Evolutionary conservation across 53 echinoderm and acorn worm genomes (phyloP).

Genomic region (Echinarachnius parma): DNA sequence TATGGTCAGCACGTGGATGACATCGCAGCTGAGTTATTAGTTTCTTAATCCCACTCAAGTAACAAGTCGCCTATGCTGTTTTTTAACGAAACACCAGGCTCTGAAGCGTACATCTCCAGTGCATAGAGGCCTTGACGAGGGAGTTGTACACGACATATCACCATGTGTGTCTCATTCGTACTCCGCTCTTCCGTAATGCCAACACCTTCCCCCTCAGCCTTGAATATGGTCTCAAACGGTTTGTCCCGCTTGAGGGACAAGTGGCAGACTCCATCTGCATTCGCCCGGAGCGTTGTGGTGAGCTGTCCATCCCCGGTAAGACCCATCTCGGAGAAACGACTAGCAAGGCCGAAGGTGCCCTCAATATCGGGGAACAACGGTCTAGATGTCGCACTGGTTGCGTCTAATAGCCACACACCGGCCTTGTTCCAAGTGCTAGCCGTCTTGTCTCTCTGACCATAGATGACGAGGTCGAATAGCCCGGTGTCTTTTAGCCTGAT

Average conservation of each 20-base stretch:
- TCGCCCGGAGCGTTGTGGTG: neutral
- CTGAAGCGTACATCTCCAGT: constrained; percentile 4
- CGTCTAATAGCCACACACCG: constrained; percentile 28
- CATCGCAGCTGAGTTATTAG: no score
- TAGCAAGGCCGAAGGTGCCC: constrained; percentile 3
- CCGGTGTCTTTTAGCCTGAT: neutral
- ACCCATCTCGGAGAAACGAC: constrained; percentile 10
- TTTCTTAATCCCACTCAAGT: constrained; percentile 23
- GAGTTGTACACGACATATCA: neutral
- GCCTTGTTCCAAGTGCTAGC: neutral
- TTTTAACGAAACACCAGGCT: neutral
- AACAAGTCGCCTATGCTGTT: constrained; percentile 3
- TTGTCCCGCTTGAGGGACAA: neutral
- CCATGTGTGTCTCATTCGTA: neutral
- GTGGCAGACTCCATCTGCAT: neutral
- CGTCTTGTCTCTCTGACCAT: neutral
- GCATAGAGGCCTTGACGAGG: constrained; percentile 3
- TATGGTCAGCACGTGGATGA: no score
- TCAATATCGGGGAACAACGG: constrained; percentile 2
- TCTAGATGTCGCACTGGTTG: neutral
- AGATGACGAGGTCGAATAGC: constrained; percentile 7
- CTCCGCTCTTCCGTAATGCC: neutral
- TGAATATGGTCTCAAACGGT: neutral
- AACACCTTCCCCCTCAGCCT: neutral
- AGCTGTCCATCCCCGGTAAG: neutral